Base-by-base conservation (phyloP, 2,888 invertebrate species). In the Chironomus riparius region DNA sequence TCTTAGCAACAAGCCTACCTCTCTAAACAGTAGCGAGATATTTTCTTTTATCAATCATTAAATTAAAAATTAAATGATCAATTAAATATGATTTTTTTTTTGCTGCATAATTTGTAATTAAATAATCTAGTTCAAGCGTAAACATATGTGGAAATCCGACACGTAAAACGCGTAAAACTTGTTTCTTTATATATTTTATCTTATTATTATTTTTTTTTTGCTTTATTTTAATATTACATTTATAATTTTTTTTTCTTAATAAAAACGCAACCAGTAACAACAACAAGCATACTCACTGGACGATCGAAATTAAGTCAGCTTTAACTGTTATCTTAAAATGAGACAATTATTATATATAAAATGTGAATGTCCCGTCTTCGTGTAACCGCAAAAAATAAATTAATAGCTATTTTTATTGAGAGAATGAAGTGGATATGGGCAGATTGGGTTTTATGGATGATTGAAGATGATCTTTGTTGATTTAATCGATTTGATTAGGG, bases 91-190 rank as follows among this genome's bases (percentile, higher is more conserved):
- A 24, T 21, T 65, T 65, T 21, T 65, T 65, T 65, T 65, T 21
- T 65, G 18, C 65, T 56, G 18, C 6, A 56, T 56, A 15, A 65
- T 65, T 21, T 65, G n/a, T 21, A 65, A 65, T 65, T 65, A 65
- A 65, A 24, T 65, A 65, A 73, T 73, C 72, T 73, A 73, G 72
- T 73, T 73, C 62, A 73, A 73, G 56, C 61, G 62, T 62, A 61
- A 72, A 61, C 62, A 61, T 50, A 18, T 72, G 28, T 72, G 50
- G 61, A 72, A 61, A 61, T n/a, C 24, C 56, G 24, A 24, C 72
- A 72, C 62, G 24, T 50, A 47, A 56, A 73, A 73, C 72, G 72
- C 62, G 72, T 73, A 28, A 62, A 73, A 73, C 72, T 73, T 15
- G 72, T 73, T 62, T 71, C 18, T 15, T 10, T 56, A 18, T 18